Base-by-base conservation (phyloP, 2,113 vertebrate genomes). In the Ochotona princeps region DNA sequence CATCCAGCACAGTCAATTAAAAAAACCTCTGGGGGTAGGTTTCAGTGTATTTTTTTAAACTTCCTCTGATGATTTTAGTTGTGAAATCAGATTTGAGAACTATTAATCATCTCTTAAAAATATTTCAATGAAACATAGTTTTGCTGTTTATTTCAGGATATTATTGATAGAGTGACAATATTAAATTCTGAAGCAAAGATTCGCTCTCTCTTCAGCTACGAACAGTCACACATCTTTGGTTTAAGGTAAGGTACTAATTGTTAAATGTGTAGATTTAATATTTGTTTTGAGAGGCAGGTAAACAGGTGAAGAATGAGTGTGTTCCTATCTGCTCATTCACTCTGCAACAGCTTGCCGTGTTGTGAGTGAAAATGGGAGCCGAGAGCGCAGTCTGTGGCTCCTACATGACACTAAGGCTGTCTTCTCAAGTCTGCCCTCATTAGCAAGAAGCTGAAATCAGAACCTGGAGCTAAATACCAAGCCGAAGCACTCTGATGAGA, bases 101-200 rank as follows among this genome's bases (percentile, higher is more conserved):
- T 51, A 76, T 15, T 88, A 54, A 79, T 87, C 23, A 76, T 84
- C 86, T 83, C 32, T 94, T 94, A n/a, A 20, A 80, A 47, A 67
- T 35, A 4, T 47, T 91, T 87, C 26, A 35, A 30, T 84, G n/a
- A 89, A 73, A 14, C 25, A 67, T n/a, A 4, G 23, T 87, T 93
- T 96, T 85, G 66, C 51, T 89, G 73, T 97, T 10, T 90, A 94
- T 96, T 97, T 93, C 97, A 99, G 99, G 99, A 99, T 97, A 94
- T 99, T 95, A 98, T 99, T 97, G 99, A 99, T 98, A 98, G 99
- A 90, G 98, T 99, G 97, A 97, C 99, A 92, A 97, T 99, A 97
- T 97, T 99, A 97, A 98, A 99, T 98, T 99, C 99, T 44, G 98
- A 99, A 89, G 98, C 98, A 72, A 99, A 99, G 98, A 99, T 99